These are phyloP conservation scores for Vidua chalybeata DNA, from an alignment of 2,113 vertebrate species.

Conservation along the genomic window DNA sequence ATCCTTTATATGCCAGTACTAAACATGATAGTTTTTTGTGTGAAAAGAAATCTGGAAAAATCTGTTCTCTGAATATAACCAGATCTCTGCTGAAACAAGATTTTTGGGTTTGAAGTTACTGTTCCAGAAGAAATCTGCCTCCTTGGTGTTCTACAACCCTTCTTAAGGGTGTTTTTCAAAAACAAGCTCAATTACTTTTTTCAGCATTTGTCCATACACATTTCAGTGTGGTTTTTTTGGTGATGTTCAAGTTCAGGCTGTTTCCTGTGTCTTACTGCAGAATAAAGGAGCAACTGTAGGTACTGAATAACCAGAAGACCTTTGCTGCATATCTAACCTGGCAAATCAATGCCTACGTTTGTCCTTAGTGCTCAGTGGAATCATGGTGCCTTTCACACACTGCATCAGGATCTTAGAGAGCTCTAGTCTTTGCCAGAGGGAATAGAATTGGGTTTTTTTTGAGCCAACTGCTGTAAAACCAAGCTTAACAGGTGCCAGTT, in stretches of 20 bases:
- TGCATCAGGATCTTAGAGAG: background rate
- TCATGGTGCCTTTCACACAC: background rate
- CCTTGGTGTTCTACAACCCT: background rate
- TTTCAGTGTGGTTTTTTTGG: background rate
- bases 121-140: background rate
- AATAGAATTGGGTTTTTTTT: background rate
- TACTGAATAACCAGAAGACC: background rate
- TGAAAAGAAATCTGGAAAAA: background rate
- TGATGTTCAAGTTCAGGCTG: background rate
- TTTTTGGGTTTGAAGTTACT: background rate
- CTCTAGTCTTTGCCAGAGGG: background rate
- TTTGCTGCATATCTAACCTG: background rate
- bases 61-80: background rate
- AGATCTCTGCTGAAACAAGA: background rate
- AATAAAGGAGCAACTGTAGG: background rate
- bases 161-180: background rate
- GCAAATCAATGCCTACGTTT: background rate
- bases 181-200: background rate
- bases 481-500: background rate
- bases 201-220: background rate
- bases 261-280: background rate
- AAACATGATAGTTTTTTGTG: background rate
- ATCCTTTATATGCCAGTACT: background rate
- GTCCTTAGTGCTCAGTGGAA: background rate
- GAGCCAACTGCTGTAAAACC: background rate